A percentile compares a stretch with the other conserved stretches of the same genome.
Conservation (phyloP, 2,888 invertebrate species). For the Mythimna impura region DNA sequence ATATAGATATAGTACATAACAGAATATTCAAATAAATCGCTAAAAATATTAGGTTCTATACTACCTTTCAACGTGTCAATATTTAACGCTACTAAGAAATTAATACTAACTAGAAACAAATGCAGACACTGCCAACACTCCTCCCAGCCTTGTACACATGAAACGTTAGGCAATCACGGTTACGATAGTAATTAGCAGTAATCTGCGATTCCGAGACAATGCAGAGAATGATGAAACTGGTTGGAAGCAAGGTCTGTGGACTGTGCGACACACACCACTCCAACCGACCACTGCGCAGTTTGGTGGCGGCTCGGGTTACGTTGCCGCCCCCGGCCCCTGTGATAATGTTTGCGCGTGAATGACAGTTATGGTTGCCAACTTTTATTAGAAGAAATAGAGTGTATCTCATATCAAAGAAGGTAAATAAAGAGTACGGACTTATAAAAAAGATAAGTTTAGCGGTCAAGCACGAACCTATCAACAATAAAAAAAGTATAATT, state of each 20-base stretch:
- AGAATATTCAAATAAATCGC: not conserved
- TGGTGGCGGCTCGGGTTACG: not conserved
- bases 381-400: too few species aligned
- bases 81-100: not conserved
- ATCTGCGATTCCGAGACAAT: conserved; percentile 24
- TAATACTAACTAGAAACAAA: not conserved
- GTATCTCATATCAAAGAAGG: too few species aligned
- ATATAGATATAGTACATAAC: not conserved
- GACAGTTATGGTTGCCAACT: too few species aligned
- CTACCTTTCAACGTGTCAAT: not conserved
- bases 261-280: not conserved
- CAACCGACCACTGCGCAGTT: conserved; percentile 1
- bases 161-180: conserved; percentile 31
- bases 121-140: too few species aligned
- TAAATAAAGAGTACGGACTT: too few species aligned
- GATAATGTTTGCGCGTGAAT: conserved; percentile 7
- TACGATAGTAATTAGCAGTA: conserved; percentile 37
- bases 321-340: too few species aligned
- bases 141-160: conserved; percentile 46
- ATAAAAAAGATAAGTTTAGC: too few species aligned
- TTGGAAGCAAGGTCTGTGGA: not conserved
- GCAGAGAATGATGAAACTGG: conserved; percentile 5
- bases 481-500: too few species aligned
- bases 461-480: too few species aligned
- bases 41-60: too few species aligned